phyloP scores from a whole-genome alignment of 2,113 vertebrate genomes.

The Pachyramphus minor region DNA sequence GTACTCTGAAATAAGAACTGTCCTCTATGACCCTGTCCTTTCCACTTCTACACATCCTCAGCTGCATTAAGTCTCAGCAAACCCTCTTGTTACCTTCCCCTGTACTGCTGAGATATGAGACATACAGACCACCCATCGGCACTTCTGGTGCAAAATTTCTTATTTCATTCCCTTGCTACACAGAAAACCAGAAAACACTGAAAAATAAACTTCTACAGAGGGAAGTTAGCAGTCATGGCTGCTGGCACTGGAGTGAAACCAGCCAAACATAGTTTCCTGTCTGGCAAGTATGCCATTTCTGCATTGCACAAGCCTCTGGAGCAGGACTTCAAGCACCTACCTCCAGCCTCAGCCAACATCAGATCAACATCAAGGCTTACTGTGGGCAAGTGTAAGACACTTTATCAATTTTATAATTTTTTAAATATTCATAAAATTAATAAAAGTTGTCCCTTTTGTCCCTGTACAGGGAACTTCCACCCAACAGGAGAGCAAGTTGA shows the following conservation, averaged over 20 bases:
- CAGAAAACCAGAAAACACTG: background rate
- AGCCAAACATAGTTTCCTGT: background rate
- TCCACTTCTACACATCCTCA: background rate
- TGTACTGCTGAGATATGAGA: background rate
- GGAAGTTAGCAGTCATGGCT: background rate
- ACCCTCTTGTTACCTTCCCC: background rate
- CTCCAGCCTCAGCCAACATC: background rate
- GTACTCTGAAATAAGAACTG: background rate
- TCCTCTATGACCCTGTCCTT: background rate
- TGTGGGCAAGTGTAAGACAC: background rate
- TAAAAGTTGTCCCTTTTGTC: background rate
- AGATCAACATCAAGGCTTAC: background rate
- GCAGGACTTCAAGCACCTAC: background rate
- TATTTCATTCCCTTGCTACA: background rate
- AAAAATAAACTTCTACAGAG: background rate
- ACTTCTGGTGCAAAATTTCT: background rate
- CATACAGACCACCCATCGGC: fast-evolving
- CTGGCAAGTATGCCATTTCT: background rate
- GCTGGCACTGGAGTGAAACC: background rate
- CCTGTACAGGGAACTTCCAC: background rate
- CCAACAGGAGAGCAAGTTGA: background rate
- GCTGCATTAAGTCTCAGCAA: background rate
- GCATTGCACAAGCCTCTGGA: background rate
- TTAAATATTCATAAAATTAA: background rate
- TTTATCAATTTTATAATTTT: background rate